Evolutionary conservation across 2,113 vertebrate genomes (phyloP).

Genomic region (Meriones unguiculatus): DNA sequence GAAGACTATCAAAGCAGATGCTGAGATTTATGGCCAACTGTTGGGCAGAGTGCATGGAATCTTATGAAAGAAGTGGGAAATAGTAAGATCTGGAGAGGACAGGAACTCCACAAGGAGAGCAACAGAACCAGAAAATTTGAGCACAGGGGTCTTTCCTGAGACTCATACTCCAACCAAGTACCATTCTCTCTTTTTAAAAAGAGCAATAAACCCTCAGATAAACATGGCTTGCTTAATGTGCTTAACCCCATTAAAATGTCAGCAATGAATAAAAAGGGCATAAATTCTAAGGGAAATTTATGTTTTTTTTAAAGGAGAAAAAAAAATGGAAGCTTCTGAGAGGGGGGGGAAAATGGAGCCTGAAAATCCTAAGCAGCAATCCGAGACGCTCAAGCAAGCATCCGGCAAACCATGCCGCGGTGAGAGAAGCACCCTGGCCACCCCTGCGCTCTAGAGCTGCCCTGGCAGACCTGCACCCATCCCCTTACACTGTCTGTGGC

Average conservation of each 20-base stretch:
- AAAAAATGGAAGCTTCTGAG: background rate
- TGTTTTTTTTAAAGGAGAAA: background rate
- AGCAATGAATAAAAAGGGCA: slow-evolving; percentile 38
- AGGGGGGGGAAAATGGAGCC: background rate
- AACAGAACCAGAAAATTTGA: too few relatives aligned
- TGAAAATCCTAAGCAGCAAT: background rate
- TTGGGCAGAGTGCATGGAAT: too few relatives aligned
- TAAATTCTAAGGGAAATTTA: background rate
- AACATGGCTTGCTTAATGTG: background rate
- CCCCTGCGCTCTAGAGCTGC: accelerated
- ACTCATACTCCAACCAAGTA: too few relatives aligned
- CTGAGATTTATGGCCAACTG: too few relatives aligned
- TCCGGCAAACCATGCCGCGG: background rate
- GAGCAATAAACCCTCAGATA: slow-evolving; percentile 21
- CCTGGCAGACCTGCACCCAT: accelerated
- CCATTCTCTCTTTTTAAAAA: background rate
- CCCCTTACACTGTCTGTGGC: background rate
- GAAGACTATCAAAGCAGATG: too few relatives aligned
- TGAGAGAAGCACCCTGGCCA: background rate
- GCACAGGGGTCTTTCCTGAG: too few relatives aligned
- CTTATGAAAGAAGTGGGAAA: too few relatives aligned
- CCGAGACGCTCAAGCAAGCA: background rate
- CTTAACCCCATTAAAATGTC: slow-evolving; percentile 10
- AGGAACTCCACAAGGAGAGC: too few relatives aligned
- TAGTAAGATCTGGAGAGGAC: too few relatives aligned